Evolutionary conservation across 2,797 vertebrate species (phyloP), one percentile per base, ranked within the genome.

Genomic region (Petrocephalus schoutedeni): DNA sequence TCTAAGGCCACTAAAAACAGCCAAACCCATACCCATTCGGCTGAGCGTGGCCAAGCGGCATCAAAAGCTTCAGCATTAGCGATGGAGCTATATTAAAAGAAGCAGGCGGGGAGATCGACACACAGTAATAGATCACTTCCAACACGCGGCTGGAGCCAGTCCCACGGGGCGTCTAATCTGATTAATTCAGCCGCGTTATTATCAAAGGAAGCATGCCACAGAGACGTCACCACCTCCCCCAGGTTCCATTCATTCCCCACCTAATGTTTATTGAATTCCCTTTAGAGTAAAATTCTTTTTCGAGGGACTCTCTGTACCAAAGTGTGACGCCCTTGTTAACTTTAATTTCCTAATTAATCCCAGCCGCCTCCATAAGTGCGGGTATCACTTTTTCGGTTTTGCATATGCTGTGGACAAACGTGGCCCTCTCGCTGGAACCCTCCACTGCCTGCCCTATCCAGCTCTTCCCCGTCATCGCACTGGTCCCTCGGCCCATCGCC

Each of bases 181-280:
- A 87, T 82, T 87, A 83, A 87, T 89, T 64, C 67, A 57, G n/a
- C 67, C 86, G 57, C 45, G 41, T 87, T 89, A 87, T 56, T 41
- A 49, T 67, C 71, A 83, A 58, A 56, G 12, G 84, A 36, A 86
- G 80, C 84, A 56, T 85, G 51, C 53, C 49, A 85, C 49, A 57
- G 84, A 77, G 84, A 77, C 21, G 19, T 84, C 21, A 19, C 14
- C 41, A 51, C 32, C 28, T 59, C 57, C 45, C 53, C 36, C 19
- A 49, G 80, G 45, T 7, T 83, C 49, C 80, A 83, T 54, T 83
- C 6, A 51, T 51, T 83, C 53, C 21, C 45, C 49, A 83, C 49
- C 71, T 83, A 83, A 83, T 83, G 58, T 41, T 64, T 71, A n/a
- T 64, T 53, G 45, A 36, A 32, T 59, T 80, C 45, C 53, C 67